Evolutionary conservation across 1,140 invertebrate species (phyloP).

Genomic region (Drosophila grimshawi): DNA sequence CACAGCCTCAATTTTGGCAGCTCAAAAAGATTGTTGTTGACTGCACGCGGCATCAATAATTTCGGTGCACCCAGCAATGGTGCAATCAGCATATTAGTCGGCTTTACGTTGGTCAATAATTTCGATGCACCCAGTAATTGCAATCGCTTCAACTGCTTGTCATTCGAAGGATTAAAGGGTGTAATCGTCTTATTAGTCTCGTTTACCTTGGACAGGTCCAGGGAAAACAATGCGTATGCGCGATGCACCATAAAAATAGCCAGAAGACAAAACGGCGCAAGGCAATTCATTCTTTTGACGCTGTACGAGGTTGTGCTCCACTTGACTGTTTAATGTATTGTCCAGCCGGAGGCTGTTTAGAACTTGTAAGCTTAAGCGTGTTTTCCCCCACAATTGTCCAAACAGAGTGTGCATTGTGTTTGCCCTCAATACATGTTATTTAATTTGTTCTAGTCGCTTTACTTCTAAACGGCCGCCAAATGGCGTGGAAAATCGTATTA

Average conservation of each 20-base stretch:
- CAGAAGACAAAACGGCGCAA: slow-evolving; percentile 29
- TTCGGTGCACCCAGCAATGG: neutral
- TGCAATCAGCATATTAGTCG: neutral
- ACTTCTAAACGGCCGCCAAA: slow-evolving; percentile 36
- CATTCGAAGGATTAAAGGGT: slow-evolving; percentile 50
- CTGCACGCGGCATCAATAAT: neutral
- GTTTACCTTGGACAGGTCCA: neutral
- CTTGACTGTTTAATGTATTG: slow-evolving; percentile 19
- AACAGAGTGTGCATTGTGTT: slow-evolving; percentile 58
- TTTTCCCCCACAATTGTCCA: slow-evolving; percentile 69
- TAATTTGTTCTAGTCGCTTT: slow-evolving; percentile 28
- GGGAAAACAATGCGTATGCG: slow-evolving; percentile 35
- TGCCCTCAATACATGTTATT: slow-evolving; percentile 29
- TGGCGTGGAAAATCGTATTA: slow-evolving; percentile 68
- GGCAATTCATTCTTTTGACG: slow-evolving; percentile 48
- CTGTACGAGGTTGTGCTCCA: slow-evolving; percentile 35
- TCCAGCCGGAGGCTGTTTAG: slow-evolving; percentile 19
- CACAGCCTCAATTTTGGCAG: slow-evolving; percentile 61
- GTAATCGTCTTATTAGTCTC: slow-evolving; percentile 3
- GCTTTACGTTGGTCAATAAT: neutral
- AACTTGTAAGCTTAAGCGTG: slow-evolving; percentile 41
- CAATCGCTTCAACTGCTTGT: slow-evolving; percentile 29
- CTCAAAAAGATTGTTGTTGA: slow-evolving; percentile 58
- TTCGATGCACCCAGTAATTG: slow-evolving; percentile 6
- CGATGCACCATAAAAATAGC: neutral